These are phyloP conservation scores for Crotophaga sulcirostris DNA, from an alignment of 2,113 vertebrate genomes.

Conservation along the genomic window DNA sequence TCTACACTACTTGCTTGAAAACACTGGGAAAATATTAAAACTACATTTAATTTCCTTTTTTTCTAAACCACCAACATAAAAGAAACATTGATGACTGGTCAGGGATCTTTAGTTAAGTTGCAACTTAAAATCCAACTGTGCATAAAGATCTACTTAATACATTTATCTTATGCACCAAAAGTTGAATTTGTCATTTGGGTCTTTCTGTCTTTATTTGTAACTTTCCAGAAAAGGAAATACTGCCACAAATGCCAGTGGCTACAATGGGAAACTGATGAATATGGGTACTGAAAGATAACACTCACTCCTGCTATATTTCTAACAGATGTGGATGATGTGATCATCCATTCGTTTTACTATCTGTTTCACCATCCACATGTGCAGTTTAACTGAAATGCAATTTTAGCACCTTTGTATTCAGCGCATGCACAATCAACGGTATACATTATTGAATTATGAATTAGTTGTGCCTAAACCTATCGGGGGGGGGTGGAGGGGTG, in stretches of 20 bases:
- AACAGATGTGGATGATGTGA: neutral
- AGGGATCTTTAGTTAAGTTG: neutral
- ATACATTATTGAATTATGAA: neutral
- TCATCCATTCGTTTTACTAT: constrained; percentile 17
- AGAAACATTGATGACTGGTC: neutral
- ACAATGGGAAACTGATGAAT: neutral
- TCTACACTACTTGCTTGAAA: neutral
- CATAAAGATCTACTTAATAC: neutral
- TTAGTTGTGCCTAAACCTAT: constrained; percentile 17
- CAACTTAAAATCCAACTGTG: neutral
- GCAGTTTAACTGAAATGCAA: constrained; percentile 39
- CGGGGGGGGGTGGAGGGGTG: accelerated
- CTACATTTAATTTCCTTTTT: neutral
- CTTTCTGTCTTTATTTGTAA: neutral
- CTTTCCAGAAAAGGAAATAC: neutral
- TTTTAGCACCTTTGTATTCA: constrained; percentile 13
- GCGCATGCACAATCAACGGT: neutral
- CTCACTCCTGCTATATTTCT: neutral
- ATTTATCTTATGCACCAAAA: neutral
- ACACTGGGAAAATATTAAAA: neutral
- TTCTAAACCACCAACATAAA: neutral
- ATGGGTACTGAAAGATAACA: neutral
- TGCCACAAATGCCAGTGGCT: neutral
- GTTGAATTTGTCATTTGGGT: neutral
- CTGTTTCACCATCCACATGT: constrained; percentile 5